A percentile compares a stretch with the other conserved stretches of the same genome.
phyloP scores from a whole-genome alignment of 1,140 invertebrate species.

The Drosophila pectinifera region DNA sequence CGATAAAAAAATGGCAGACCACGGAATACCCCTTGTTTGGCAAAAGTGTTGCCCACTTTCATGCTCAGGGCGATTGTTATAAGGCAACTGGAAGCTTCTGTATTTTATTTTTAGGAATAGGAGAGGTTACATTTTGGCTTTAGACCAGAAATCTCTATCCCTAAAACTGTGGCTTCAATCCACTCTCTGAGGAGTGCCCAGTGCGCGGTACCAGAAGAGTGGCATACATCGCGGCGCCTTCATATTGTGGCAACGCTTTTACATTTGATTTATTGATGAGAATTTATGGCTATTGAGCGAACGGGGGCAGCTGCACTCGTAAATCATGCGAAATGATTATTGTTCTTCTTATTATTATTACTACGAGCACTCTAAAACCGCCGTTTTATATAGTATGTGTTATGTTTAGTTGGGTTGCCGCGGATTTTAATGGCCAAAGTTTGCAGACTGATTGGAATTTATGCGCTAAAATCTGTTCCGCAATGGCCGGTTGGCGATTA shows the following conservation, averaged over 20 bases:
- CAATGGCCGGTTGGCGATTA: slow-evolving; percentile 41
- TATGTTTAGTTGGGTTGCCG: slow-evolving; percentile 23
- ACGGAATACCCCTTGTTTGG: neutral
- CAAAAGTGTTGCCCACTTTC: neutral
- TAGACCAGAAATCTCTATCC: neutral
- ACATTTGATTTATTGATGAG: slow-evolving; percentile 78
- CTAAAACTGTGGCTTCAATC: neutral
- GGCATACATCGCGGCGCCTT: slow-evolving; percentile 29
- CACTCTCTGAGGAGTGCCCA: neutral
- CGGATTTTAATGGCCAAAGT: slow-evolving; percentile 35
- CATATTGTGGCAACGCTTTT: slow-evolving; percentile 31
- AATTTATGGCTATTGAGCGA: slow-evolving; percentile 75
- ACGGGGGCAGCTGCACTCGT: slow-evolving; percentile 52
- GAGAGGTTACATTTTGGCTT: neutral
- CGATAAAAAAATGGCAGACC: neutral
- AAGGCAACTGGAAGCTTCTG: too few relatives aligned
- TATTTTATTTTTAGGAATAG: neutral
- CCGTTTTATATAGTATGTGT: slow-evolving; percentile 1
- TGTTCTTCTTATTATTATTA: slow-evolving; percentile 58
- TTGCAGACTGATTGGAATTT: slow-evolving; percentile 58
- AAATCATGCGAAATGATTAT: slow-evolving; percentile 73
- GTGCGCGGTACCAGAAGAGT: slow-evolving; percentile 3
- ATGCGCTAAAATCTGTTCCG: slow-evolving; percentile 28
- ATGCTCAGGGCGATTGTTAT: neutral
- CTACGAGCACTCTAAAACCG: slow-evolving; percentile 29